A percentile compares a stretch with the other conserved stretches of the same genome.
These are phyloP conservation scores for Leuctra nigra DNA, from an alignment of 2,888 invertebrate species.

Conservation along the genomic window DNA sequence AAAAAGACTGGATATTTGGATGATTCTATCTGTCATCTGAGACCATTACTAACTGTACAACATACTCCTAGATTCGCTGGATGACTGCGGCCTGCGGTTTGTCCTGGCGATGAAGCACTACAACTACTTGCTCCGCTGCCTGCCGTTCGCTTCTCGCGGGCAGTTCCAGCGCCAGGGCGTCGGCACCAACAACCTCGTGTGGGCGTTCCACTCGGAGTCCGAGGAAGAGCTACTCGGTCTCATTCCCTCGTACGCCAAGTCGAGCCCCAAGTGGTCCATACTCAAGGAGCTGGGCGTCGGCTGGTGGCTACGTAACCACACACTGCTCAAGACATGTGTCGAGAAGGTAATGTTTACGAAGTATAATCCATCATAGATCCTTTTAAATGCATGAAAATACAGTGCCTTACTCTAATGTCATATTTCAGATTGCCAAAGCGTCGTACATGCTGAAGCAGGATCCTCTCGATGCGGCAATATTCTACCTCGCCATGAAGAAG, in stretches of 20 bases:
- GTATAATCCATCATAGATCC: too few species aligned
- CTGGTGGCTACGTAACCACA: conserved; percentile 91
- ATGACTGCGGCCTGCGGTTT: conserved; percentile 96
- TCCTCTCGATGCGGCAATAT: conserved; percentile 95
- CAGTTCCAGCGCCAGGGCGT: conserved; percentile 81
- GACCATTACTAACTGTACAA: too few species aligned
- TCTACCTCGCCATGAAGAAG: conserved; percentile 97
- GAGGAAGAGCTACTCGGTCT: conserved; percentile 89
- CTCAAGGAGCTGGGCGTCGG: conserved; percentile 88
- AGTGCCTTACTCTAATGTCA: neutral
- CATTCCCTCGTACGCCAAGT: conserved; percentile 81
- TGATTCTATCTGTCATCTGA: too few species aligned
- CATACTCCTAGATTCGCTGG: conserved; percentile 86
- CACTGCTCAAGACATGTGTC: conserved; percentile 72
- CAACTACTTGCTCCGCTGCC: conserved; percentile 86
- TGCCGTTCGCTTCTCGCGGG: conserved; percentile 83
- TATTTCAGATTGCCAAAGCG: conserved; percentile 69
- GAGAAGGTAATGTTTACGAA: conserved; percentile 70
- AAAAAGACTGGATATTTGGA: too few species aligned
- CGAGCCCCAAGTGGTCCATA: conserved; percentile 81
- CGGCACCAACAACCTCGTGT: conserved; percentile 86
- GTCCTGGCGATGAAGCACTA: conserved; percentile 97
- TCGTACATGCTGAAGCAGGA: conserved; percentile 89
- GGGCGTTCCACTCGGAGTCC: conserved; percentile 99
- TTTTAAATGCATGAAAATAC: neutral